Percentiles rank a stretch among this genome's conserved stretches.
These are phyloP conservation scores for Potorous gilbertii DNA, from an alignment of 2,797 vertebrate species.

Conservation along the genomic window DNA sequence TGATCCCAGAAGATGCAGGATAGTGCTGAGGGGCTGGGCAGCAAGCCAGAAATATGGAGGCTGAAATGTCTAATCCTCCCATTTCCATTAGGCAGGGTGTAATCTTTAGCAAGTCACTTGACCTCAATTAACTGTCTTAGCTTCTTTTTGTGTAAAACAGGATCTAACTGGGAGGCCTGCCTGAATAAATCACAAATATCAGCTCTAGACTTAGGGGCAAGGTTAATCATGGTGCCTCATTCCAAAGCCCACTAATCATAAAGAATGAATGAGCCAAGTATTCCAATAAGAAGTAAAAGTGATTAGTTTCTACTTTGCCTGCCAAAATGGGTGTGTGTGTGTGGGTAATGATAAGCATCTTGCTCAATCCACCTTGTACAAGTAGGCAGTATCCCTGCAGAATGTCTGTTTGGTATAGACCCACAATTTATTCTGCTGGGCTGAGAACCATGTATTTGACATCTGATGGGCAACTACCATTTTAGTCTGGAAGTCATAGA, in stretches of 20 bases:
- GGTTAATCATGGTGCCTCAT: neutral
- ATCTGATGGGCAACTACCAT: neutral
- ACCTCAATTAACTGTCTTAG: rapidly evolving
- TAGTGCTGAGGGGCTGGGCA: neutral
- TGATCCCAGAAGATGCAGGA: constrained; percentile 37
- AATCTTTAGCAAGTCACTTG: neutral
- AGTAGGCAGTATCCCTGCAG: neutral
- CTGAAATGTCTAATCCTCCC: constrained; percentile 6
- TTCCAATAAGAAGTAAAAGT: neutral
- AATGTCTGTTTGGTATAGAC: neutral
- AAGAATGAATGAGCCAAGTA: neutral
- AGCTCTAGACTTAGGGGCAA: neutral
- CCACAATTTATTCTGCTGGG: neutral
- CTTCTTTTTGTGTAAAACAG: constrained; percentile 10
- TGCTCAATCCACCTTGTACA: neutral
- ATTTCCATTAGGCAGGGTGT: constrained; percentile 15
- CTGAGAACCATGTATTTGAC: neutral
- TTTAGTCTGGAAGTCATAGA: neutral
- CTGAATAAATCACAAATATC: neutral
- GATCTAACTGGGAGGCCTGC: neutral
- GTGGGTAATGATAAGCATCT: neutral
- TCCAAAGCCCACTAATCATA: neutral
- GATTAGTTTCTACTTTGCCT: neutral
- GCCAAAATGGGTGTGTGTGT: neutral
- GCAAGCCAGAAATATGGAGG: constrained; percentile 16